A percentile compares a stretch with the other conserved stretches of the same genome.
Evolutionary conservation across 2,797 vertebrate genomes (phyloP).

Genomic region (Trichosurus vulpecula): DNA sequence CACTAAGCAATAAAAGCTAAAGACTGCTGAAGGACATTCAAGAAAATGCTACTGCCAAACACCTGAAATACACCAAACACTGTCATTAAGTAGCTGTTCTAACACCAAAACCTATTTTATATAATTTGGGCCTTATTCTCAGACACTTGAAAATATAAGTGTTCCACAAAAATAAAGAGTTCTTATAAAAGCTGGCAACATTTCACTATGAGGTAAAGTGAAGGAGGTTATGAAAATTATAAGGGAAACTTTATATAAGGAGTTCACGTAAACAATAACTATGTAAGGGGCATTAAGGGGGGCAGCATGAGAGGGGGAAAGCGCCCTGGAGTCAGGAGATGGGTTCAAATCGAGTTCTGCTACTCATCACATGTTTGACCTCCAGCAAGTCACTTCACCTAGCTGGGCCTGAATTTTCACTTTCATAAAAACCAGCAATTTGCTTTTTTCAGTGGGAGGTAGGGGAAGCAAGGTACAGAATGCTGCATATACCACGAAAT

Average conservation of each 20-base stretch:
- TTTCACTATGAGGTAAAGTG: neutral
- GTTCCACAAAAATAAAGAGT: neutral
- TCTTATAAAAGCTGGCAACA: neutral
- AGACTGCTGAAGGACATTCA: neutral
- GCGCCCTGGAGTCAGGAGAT: neutral
- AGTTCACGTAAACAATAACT: constrained; percentile 25
- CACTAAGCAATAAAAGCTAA: neutral
- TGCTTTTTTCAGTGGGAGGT: neutral
- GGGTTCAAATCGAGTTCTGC: constrained; percentile 25
- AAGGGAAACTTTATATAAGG: neutral
- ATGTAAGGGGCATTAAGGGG: constrained; percentile 5
- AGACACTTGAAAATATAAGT: neutral
- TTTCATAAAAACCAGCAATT: constrained; percentile 8
- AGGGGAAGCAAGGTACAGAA: neutral
- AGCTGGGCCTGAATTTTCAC: neutral
- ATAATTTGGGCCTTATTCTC: neutral
- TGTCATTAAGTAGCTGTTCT: neutral
- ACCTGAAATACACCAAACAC: neutral
- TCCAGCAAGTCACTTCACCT: constrained; percentile 19
- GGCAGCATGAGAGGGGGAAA: constrained; percentile 28
- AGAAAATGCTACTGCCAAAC: neutral
- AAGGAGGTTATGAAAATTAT: neutral
- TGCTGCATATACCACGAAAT: neutral
- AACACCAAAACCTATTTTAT: neutral
- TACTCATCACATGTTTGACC: neutral